Conservation (phyloP, 2,113 vertebrate species). For the Pitta sordida region DNA sequence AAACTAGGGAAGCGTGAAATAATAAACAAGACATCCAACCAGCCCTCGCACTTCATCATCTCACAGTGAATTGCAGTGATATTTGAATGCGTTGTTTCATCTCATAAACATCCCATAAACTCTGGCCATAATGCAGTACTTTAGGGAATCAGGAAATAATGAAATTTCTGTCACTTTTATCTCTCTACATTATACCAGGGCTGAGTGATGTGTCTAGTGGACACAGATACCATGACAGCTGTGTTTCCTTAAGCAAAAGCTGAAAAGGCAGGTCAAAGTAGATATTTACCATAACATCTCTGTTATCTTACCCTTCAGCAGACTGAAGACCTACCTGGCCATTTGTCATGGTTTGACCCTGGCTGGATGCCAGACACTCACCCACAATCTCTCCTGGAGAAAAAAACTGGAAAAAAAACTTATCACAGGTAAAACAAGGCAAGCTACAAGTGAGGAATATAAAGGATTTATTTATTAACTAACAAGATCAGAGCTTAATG, state of each 20-base stretch:
- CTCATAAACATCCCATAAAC: slow-evolving; percentile 53
- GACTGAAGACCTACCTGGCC: neutral
- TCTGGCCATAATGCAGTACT: neutral
- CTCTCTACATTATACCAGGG: neutral
- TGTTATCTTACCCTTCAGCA: neutral
- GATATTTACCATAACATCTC: neutral
- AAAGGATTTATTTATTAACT: too few species aligned
- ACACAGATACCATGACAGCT: neutral
- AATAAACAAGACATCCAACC: slow-evolving; percentile 9
- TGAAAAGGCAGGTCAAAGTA: neutral
- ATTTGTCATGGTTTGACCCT: too few species aligned
- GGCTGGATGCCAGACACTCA: too few species aligned
- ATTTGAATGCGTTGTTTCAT: slow-evolving; percentile 29
- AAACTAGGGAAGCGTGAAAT: neutral
- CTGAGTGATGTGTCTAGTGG: neutral
- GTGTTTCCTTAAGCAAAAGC: neutral
- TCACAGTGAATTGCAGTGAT: neutral
- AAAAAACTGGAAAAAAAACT: too few species aligned
- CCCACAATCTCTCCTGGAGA: too few species aligned
- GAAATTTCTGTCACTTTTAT: slow-evolving; percentile 13
- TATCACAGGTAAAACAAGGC: too few species aligned
- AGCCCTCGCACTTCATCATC: neutral
- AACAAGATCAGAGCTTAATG: too few species aligned
- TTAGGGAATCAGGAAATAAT: slow-evolving; percentile 27
- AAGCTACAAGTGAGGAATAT: too few species aligned